Percentiles rank a stretch among this genome's conserved stretches.
Evolutionary conservation across 2,113 vertebrate genomes (phyloP).

Genomic region (Melanotaenia duboulayi): DNA sequence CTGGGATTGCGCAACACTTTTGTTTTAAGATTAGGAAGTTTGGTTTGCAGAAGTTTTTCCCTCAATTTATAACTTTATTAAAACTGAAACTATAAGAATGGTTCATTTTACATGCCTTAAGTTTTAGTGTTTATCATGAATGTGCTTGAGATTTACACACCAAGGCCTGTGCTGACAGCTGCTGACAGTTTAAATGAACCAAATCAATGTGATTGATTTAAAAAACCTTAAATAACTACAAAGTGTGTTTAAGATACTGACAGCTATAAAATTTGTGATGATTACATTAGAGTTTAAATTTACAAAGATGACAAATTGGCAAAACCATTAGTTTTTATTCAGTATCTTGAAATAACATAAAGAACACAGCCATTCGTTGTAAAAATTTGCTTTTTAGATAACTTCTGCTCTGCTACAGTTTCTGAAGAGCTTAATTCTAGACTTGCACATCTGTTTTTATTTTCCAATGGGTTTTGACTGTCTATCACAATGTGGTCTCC

Average conservation of each 20-base stretch:
- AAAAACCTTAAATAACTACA: slow-evolving; percentile 11
- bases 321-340: slow-evolving; percentile 50
- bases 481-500: slow-evolving; percentile 71
- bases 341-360: slow-evolving; percentile 36
- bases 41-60: slow-evolving; percentile 1
- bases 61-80: slow-evolving; percentile 3
- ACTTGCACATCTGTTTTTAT: slow-evolving; percentile 79
- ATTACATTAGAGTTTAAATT: background rate
- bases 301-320: slow-evolving; percentile 23
- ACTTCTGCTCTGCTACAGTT: slow-evolving; percentile 59
- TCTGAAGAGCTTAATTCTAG: slow-evolving; percentile 68
- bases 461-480: slow-evolving; percentile 75
- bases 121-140: slow-evolving; percentile 18
- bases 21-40: slow-evolving; percentile 20
- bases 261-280: slow-evolving; percentile 8
- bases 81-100: background rate
- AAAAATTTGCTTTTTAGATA: slow-evolving; percentile 71
- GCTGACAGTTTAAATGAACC: slow-evolving; percentile 39
- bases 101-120: slow-evolving; percentile 10
- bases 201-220: slow-evolving; percentile 20
- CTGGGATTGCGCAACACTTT: slow-evolving; percentile 5
- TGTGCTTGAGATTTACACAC: slow-evolving; percentile 37
- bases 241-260: background rate
- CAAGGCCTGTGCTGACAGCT: slow-evolving; percentile 45
- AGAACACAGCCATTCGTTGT: slow-evolving; percentile 55